Percentiles rank a stretch among this genome's conserved stretches.
These are phyloP conservation scores for Celastrina argiolus DNA, from an alignment of 2,888 invertebrate genomes.

Conservation along the genomic window DNA sequence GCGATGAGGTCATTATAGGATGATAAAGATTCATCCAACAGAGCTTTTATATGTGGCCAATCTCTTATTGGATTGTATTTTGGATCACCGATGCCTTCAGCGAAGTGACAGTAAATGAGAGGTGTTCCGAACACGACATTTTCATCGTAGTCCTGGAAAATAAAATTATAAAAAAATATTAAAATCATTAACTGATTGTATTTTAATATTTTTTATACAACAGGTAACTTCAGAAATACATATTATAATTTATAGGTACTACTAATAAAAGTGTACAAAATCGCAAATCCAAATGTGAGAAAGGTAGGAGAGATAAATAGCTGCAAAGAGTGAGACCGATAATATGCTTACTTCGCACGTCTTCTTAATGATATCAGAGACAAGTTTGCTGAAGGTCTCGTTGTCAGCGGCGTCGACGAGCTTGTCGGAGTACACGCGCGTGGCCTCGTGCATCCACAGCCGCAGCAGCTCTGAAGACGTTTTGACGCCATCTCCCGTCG, in stretches of 20 bases:
- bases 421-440: constrained; percentile 94
- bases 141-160: constrained; percentile 83
- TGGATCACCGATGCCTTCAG: constrained; percentile 92
- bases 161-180: background rate
- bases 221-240: too few species aligned
- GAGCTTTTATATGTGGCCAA: constrained; percentile 83
- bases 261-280: too few species aligned
- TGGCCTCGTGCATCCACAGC: constrained; percentile 93
- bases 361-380: constrained; percentile 88
- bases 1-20: constrained; percentile 93
- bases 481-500: constrained; percentile 86
- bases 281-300: too few species aligned
- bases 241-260: too few species aligned
- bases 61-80: constrained; percentile 90
- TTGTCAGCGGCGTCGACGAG: constrained; percentile 89
- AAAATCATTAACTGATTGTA: too few species aligned
- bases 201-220: too few species aligned
- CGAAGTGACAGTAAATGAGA: constrained; percentile 94
- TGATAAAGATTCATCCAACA: constrained; percentile 88
- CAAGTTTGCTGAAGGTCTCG: constrained; percentile 83
- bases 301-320: too few species aligned
- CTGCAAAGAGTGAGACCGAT: background rate
- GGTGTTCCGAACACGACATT: constrained; percentile 84
- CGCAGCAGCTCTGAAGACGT: constrained; percentile 84
- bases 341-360: constrained; percentile 78